These are phyloP conservation scores for Paramormyrops hopkinsi DNA, from an alignment of 2,797 vertebrate genomes.

Conservation along the genomic window DNA sequence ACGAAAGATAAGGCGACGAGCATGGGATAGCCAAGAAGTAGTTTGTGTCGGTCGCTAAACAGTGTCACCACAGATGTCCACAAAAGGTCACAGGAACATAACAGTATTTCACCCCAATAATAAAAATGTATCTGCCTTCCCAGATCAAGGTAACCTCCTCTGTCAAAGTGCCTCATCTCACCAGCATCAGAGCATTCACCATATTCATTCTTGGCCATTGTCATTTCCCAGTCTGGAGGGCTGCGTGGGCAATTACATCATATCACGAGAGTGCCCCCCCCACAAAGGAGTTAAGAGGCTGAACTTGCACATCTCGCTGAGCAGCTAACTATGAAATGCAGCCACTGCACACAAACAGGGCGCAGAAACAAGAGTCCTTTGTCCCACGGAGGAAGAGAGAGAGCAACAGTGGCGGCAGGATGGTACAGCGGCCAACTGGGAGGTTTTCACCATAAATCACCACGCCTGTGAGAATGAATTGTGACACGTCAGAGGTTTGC, in stretches of 20 bases:
- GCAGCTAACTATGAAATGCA: background rate
- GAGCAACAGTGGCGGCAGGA: background rate
- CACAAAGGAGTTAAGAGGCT: background rate
- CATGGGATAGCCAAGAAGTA: background rate
- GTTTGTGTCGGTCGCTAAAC: background rate
- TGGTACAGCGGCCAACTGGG: background rate
- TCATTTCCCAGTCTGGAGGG: background rate
- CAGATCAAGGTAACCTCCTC: conserved; percentile 1
- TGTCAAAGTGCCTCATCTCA: background rate
- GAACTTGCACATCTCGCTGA: background rate
- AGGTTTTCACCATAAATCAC: background rate
- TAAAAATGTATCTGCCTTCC: conserved; percentile 5
- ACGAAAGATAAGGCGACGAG: background rate
- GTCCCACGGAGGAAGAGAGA: background rate
- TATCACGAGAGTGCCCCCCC: background rate
- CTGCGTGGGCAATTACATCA: background rate
- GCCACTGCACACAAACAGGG: background rate
- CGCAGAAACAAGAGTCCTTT: background rate
- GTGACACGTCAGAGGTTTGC: background rate
- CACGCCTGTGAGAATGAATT: background rate
- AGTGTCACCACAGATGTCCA: background rate
- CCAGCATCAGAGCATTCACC: background rate
- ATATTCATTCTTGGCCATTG: background rate
- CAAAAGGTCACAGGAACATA: conserved; percentile 18
- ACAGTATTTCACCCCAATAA: background rate